Percentiles rank a stretch among this genome's conserved stretches.
Evolutionary conservation across 1,140 invertebrate species (phyloP).

Genomic region (Melipona quadrifasciata): DNA sequence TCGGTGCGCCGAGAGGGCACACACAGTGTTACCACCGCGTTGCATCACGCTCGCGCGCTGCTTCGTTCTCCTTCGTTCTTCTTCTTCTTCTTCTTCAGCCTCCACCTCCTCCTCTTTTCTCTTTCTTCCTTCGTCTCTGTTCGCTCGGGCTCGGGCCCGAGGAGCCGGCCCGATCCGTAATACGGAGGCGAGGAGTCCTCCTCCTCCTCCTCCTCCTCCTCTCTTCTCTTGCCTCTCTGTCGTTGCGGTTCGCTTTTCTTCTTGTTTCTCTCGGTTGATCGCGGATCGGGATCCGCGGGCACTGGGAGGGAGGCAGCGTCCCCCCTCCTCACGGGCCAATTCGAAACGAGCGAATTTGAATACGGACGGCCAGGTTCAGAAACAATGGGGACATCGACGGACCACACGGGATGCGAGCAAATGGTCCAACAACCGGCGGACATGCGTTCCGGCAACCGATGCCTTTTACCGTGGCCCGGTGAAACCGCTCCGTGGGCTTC

Average conservation of each 20-base stretch:
- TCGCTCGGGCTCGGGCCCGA: too few relatives aligned
- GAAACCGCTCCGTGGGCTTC: not conserved
- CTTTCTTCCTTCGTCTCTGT: too few relatives aligned
- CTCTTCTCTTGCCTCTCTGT: not conserved
- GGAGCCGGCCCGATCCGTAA: conserved; percentile 37
- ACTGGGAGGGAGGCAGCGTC: not conserved
- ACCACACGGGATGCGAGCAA: conserved; percentile 82
- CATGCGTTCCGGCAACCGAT: conserved; percentile 78
- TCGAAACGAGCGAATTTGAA: conserved; percentile 68
- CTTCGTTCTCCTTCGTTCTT: conserved; percentile 4
- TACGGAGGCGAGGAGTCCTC: conserved; percentile 34
- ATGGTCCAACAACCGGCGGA: conserved; percentile 81
- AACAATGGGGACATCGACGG: conserved; percentile 81
- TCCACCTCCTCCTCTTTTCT: not conserved
- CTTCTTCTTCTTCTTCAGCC: not conserved
- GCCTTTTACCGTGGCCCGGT: conserved; percentile 41
- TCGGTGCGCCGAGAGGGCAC: conserved; percentile 46
- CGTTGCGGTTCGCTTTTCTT: not conserved
- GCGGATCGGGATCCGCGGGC: conserved; percentile 10
- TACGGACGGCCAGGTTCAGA: conserved; percentile 67
- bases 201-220: not conserved
- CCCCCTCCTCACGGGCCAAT: conserved; percentile 43
- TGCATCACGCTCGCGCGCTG: conserved; percentile 44
- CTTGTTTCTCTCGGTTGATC: not conserved
- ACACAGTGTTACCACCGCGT: conserved; percentile 57